Conservation (phyloP, 2,888 invertebrate species). For the Arctia plantaginis region DNA sequence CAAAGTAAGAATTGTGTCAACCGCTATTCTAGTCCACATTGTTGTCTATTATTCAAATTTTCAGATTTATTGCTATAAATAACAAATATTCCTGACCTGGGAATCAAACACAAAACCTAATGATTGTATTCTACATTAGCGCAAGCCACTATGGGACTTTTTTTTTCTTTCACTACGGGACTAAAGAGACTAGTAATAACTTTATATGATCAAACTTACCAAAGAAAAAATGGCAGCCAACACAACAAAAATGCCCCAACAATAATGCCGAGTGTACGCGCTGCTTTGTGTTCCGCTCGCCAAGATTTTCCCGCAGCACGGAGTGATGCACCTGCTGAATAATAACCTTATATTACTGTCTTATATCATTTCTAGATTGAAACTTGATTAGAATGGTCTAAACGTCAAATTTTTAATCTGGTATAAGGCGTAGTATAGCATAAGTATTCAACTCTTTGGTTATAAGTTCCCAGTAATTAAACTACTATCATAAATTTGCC, state of each 20-base stretch:
- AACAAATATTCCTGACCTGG: neutral
- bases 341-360: neutral
- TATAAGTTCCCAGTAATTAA: too few relatives aligned
- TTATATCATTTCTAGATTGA: neutral
- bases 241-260: constrained; percentile 98
- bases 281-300: constrained; percentile 96
- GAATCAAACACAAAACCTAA: neutral
- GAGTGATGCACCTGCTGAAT: constrained; percentile 88
- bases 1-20: too few relatives aligned
- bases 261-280: constrained; percentile 97
- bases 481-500: too few relatives aligned
- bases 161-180: too few relatives aligned
- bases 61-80: too few relatives aligned
- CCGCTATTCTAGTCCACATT: too few relatives aligned
- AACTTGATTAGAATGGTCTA: neutral
- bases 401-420: neutral
- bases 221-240: constrained; percentile 98
- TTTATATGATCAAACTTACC: constrained; percentile 87
- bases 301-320: constrained; percentile 93
- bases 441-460: too few relatives aligned
- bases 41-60: too few relatives aligned
- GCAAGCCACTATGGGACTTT: too few relatives aligned
- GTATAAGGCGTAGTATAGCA: too few relatives aligned
- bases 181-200: neutral
- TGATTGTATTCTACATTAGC: neutral